Evolutionary conservation across 2,888 invertebrate species (phyloP).

Genomic region (Gymnocheta viridis): DNA sequence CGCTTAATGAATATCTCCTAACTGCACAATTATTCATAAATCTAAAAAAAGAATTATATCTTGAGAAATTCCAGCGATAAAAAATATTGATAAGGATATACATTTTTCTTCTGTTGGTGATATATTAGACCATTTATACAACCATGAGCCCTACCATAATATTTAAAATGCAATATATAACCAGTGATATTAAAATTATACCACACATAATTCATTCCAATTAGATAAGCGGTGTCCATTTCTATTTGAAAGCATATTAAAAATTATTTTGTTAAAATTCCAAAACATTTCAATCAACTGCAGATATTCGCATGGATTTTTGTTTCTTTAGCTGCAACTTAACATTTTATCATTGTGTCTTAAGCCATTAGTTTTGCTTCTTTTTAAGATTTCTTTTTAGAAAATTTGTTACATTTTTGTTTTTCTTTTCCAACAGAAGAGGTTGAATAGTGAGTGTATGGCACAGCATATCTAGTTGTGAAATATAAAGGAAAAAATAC

Average conservation of each 20-base stretch:
- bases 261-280: not conserved
- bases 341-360: not conserved
- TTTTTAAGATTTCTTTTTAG: conserved; percentile 4
- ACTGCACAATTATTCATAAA: too few relatives aligned
- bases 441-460: conserved; percentile 21
- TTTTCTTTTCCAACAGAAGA: not conserved
- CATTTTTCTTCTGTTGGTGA: too few relatives aligned
- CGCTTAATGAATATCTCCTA: too few relatives aligned
- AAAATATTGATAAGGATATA: too few relatives aligned
- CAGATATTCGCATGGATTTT: not conserved
- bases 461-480: conserved; percentile 22
- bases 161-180: too few relatives aligned
- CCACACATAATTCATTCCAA: not conserved
- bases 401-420: not conserved
- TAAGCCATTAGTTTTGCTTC: conserved; percentile 6
- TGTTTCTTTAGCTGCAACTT: not conserved
- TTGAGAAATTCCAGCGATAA: too few relatives aligned
- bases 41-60: too few relatives aligned
- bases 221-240: not conserved
- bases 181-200: not conserved
- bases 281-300: not conserved
- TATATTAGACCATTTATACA: too few relatives aligned
- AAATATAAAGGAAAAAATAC: conserved; percentile 1
- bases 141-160: too few relatives aligned
- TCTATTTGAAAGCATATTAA: not conserved